Percentiles rank a stretch among this genome's conserved stretches.
These are phyloP conservation scores for Cybosia mesomella DNA, from an alignment of 2,888 invertebrate species.

Conservation along the genomic window DNA sequence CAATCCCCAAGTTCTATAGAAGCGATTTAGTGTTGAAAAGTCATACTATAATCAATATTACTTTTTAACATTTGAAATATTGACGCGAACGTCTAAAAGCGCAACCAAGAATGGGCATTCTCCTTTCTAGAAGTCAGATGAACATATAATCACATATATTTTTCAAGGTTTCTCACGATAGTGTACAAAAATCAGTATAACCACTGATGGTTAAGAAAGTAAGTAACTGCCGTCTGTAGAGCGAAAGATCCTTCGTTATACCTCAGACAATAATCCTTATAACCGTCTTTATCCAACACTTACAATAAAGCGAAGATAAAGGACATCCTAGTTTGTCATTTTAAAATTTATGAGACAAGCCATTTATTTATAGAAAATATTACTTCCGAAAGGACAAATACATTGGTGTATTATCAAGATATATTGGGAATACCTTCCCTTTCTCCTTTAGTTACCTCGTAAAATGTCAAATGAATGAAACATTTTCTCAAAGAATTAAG, in stretches of 20 bases:
- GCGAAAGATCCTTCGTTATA: background rate
- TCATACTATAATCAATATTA: too few relatives aligned
- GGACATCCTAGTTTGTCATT: background rate
- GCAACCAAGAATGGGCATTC: too few relatives aligned
- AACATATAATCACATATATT: too few relatives aligned
- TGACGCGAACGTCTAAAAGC: too few relatives aligned
- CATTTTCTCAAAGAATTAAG: conserved; percentile 43
- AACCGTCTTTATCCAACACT: background rate
- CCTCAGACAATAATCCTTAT: background rate
- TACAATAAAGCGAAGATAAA: background rate
- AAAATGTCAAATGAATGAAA: conserved; percentile 41
- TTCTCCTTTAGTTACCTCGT: conserved; percentile 36
- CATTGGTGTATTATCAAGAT: conserved; percentile 17
- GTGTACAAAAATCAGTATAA: too few relatives aligned
- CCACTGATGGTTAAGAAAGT: too few relatives aligned
- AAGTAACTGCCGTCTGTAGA: too few relatives aligned
- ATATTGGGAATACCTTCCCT: conserved; percentile 27
- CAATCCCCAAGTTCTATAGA: too few relatives aligned
- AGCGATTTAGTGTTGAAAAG: too few relatives aligned
- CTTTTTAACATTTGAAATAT: too few relatives aligned
- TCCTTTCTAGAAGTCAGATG: too few relatives aligned
- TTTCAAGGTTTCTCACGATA: too few relatives aligned
- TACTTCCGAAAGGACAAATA: conserved; percentile 20
- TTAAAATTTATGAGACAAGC: conserved; percentile 18
- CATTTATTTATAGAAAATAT: conserved; percentile 18